A percentile compares a stretch with the other conserved stretches of the same genome.
These are phyloP conservation scores for Enteromius radiatus DNA, from an alignment of 2,797 vertebrate genomes.

Conservation along the genomic window DNA sequence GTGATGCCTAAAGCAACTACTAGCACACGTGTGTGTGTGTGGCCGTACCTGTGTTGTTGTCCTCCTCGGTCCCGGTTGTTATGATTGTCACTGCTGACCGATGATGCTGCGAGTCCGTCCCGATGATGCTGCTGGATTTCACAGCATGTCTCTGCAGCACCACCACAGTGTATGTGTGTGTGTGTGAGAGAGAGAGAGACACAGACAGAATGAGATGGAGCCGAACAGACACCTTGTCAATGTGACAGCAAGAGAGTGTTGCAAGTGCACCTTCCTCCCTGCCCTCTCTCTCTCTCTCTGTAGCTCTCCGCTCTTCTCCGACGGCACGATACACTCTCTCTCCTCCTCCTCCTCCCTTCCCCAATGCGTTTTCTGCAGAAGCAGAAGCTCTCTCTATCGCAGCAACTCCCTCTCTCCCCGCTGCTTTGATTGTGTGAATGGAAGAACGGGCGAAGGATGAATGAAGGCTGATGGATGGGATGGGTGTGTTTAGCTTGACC, in stretches of 20 bases:
- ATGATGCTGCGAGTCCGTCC: slow-evolving; percentile 39
- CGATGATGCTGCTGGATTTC: slow-evolving; percentile 40
- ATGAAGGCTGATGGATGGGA: slow-evolving; percentile 58
- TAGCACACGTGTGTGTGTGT: too few species aligned
- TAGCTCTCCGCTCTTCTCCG: slow-evolving; percentile 20
- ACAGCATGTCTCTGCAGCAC: slow-evolving; percentile 46
- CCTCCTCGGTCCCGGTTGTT: slow-evolving; percentile 16
- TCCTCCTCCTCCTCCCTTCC: slow-evolving; percentile 25
- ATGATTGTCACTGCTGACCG: slow-evolving; percentile 37
- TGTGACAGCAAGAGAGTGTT: slow-evolving; percentile 42
- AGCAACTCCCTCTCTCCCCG: slow-evolving; percentile 38
- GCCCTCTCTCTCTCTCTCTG: slow-evolving; percentile 32
- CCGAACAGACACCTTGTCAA: slow-evolving; percentile 48
- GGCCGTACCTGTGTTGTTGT: slow-evolving; percentile 39
- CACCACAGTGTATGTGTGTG: slow-evolving; percentile 34
- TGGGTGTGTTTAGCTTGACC: slow-evolving; percentile 52
- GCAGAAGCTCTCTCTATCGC: slow-evolving; percentile 47
- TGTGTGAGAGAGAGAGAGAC: slow-evolving; percentile 21
- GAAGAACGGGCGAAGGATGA: slow-evolving; percentile 51
- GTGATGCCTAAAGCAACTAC: background rate
- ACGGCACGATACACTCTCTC: slow-evolving; percentile 17
- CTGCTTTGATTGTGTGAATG: slow-evolving; percentile 58
- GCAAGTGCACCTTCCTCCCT: slow-evolving; percentile 31
- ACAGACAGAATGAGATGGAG: slow-evolving; percentile 32
- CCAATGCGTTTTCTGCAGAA: slow-evolving; percentile 34